Conservation (phyloP, 1,140 invertebrate genomes). For the Temnothorax curvispinosus region DNA sequence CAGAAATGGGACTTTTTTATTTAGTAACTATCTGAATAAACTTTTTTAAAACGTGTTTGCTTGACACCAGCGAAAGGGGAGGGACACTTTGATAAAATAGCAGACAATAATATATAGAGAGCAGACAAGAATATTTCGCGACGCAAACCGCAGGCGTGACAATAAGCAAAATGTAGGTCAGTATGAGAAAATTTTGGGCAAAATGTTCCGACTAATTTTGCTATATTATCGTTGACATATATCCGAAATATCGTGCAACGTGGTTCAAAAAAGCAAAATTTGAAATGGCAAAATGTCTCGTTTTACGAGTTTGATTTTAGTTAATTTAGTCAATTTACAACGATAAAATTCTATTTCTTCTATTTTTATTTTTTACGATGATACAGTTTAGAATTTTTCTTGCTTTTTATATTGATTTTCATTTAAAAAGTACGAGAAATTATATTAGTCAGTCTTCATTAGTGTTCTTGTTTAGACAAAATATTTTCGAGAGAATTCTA, state of each 20-base stretch:
- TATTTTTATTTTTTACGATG: background rate
- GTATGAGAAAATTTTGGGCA: constrained; percentile 10
- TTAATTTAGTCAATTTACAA: background rate
- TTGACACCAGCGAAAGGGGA: background rate
- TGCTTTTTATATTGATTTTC: background rate
- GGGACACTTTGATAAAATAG: background rate
- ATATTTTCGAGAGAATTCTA: background rate
- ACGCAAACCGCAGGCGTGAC: background rate
- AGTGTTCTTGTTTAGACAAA: background rate
- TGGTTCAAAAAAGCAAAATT: background rate
- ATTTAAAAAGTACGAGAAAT: background rate
- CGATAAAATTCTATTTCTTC: background rate
- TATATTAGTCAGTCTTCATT: background rate
- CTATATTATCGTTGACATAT: background rate
- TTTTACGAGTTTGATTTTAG: background rate
- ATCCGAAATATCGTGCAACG: background rate
- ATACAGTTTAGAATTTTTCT: background rate
- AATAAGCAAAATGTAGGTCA: constrained; percentile 31
- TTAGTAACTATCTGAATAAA: background rate
- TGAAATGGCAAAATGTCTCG: background rate
- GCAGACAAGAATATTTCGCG: background rate
- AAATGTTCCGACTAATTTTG: constrained; percentile 22
- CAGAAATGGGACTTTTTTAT: background rate
- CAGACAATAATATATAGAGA: background rate
- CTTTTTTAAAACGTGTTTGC: background rate